Base-by-base conservation (phyloP, 2,888 invertebrate species). In the Platynereis dumerilii region DNA sequence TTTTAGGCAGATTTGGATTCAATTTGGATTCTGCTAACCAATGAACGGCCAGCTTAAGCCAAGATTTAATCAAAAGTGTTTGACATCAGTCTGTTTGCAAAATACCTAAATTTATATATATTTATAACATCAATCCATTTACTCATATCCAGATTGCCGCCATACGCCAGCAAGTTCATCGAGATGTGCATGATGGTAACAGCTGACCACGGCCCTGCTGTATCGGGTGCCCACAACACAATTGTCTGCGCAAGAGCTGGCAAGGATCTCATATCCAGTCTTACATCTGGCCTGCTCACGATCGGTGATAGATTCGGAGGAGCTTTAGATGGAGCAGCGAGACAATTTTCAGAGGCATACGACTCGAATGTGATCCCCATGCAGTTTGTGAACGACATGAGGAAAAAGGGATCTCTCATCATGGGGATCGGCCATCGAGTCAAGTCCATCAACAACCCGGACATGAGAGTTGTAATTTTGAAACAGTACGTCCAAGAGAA, bases 121-220 rank as follows among this genome's bases (percentile, higher is more conserved):
- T n/a, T n/a, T n/a, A n/a, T n/a, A n/a, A n/a, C n/a, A n/a, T n/a
- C n/a, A n/a, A n/a, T n/a, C n/a, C n/a, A n/a, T n/a, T n/a, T n/a
- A n/a, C n/a, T n/a, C n/a, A 28, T 3, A n/a, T 63, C 17, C 72
- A 94, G 95, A 80, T 86, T 99, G 60, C 98, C 99, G 0, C 88
- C 91, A 1, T 94, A 95, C 86, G 96, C 96, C 55, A 91, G 92
- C 85, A 95, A 96, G 85, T 99, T 99, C 88, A 91, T 99, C 80
- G 99, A 99, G 87, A 95, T 99, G 92, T 96, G 96, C 78, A 87
- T 99, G 69, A 97, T 99, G 90, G 93, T 99, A 69, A 98, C 98
- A 0, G 84, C 84, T 53, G 98, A 98, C 72, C 99, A 99, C 83
- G 98, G 98, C 1, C 98, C 99, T 0, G 98, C 98, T 0, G 98